Evolutionary conservation across 2,888 invertebrate species (phyloP).

Genomic region (Drosophila mettleri): DNA sequence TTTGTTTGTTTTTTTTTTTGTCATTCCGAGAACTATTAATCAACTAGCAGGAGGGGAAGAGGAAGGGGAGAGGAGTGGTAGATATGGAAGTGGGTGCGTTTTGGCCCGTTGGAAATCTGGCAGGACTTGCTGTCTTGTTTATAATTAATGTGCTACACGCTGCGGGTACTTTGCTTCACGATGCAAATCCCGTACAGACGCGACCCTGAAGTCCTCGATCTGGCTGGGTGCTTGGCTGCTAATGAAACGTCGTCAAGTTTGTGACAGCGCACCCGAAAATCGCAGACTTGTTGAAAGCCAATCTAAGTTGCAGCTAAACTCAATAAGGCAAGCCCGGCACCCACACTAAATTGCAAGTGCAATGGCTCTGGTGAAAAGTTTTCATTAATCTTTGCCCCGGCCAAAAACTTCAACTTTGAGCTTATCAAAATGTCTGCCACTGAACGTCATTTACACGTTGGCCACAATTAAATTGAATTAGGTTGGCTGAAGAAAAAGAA

Average conservation of each 20-base stretch:
- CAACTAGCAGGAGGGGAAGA: conserved; percentile 41
- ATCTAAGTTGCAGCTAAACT: conserved; percentile 74
- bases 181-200: conserved; percentile 71
- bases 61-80: background rate
- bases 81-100: conserved; percentile 3
- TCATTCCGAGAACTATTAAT: conserved; percentile 70
- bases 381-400: conserved; percentile 68
- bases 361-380: conserved; percentile 52
- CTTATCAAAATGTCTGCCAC: conserved; percentile 55
- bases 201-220: conserved; percentile 11
- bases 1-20: conserved; percentile 63
- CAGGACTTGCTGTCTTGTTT: conserved; percentile 57
- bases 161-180: conserved; percentile 30
- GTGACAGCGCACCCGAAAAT: conserved; percentile 54
- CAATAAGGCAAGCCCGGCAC: conserved; percentile 50
- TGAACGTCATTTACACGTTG: conserved; percentile 68
- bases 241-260: conserved; percentile 76
- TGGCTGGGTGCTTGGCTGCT: conserved; percentile 40
- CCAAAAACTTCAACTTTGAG: conserved; percentile 54
- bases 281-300: conserved; percentile 58
- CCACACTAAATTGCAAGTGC: conserved; percentile 56
- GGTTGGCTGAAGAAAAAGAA: conserved; percentile 35
- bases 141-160: conserved; percentile 72
- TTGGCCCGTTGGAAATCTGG: conserved; percentile 36
- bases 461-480: conserved; percentile 81